Conservation (phyloP, 1,140 invertebrate genomes). For the Drosophila repleta region DNA sequence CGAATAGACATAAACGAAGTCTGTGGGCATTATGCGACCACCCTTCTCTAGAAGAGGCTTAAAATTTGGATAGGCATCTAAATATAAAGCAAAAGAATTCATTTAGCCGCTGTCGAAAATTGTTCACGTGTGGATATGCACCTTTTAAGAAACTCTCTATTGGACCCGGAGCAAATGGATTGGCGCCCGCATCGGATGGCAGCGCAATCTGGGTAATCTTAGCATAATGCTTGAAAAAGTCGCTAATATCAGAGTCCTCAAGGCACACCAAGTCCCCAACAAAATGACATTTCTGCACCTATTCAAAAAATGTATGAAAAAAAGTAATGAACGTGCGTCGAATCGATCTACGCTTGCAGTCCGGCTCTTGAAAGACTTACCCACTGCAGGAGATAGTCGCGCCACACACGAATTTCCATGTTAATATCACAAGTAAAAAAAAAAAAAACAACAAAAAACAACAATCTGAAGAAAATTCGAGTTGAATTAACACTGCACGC, state of each 20-base stretch:
- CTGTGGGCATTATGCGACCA: constrained; percentile 34
- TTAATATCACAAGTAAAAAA: constrained; percentile 83
- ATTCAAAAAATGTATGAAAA: not conserved
- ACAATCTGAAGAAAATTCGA: not conserved
- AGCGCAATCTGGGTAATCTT: constrained; percentile 32
- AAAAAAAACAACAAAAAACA: constrained; percentile 19
- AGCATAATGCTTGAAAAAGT: constrained; percentile 55
- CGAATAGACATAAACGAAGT: constrained; percentile 70
- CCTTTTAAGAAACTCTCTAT: constrained; percentile 39
- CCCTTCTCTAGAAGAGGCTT: constrained; percentile 22
- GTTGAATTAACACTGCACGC: not conserved
- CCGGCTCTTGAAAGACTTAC: constrained; percentile 40
- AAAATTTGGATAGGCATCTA: constrained; percentile 73
- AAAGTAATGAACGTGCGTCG: not conserved
- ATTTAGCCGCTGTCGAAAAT: too few species aligned
- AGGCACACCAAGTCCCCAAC: constrained; percentile 33
- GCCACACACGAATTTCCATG: constrained; percentile 66
- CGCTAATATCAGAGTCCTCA: constrained; percentile 67
- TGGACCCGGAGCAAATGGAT: not conserved
- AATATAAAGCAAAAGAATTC: not conserved
- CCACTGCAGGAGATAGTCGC: constrained; percentile 73
- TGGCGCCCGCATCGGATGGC: constrained; percentile 17
- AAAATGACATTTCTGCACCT: constrained; percentile 61
- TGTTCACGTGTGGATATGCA: not conserved
- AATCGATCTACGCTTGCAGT: not conserved